Conservation (phyloP, 2,113 vertebrate genomes). For the Cichladusa arquata region DNA sequence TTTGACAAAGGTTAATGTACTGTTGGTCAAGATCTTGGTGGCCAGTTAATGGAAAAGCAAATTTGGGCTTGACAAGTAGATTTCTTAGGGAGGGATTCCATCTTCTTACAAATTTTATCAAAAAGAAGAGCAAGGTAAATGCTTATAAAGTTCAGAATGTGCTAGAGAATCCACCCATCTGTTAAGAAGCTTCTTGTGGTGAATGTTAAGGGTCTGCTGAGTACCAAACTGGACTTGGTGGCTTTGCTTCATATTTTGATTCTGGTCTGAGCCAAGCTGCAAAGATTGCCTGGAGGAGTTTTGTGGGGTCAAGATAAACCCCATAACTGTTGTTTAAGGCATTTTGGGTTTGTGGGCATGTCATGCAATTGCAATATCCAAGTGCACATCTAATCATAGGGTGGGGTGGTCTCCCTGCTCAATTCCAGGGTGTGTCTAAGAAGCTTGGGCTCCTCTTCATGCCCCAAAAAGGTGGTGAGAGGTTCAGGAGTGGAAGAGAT, state of each 20-base stretch:
- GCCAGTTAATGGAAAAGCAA: not conserved
- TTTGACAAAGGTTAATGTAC: not conserved
- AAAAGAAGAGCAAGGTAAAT: not conserved
- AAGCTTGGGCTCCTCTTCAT: not conserved
- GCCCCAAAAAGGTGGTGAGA: not conserved
- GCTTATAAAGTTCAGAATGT: accelerated
- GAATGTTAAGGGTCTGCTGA: not conserved
- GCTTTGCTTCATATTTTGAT: not conserved
- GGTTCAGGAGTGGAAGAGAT: not conserved
- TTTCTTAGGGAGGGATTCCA: not conserved
- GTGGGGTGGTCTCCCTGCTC: not conserved
- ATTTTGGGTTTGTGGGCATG: not conserved
- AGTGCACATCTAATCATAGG: not conserved
- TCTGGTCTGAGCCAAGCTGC: not conserved
- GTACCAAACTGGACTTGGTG: not conserved
- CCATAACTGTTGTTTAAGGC: not conserved
- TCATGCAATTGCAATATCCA: not conserved
- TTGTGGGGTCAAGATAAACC: not conserved
- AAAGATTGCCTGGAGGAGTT: not conserved
- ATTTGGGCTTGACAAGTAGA: not conserved
- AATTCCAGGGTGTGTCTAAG: not conserved
- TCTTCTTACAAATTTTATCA: accelerated
- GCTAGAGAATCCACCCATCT: not conserved
- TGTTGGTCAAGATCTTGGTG: not conserved
- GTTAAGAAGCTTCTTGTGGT: not conserved